A percentile compares a stretch with the other conserved stretches of the same genome.
phyloP scores from a whole-genome alignment of 2,113 vertebrate genomes.

The Leptodactylus fuscus region DNA sequence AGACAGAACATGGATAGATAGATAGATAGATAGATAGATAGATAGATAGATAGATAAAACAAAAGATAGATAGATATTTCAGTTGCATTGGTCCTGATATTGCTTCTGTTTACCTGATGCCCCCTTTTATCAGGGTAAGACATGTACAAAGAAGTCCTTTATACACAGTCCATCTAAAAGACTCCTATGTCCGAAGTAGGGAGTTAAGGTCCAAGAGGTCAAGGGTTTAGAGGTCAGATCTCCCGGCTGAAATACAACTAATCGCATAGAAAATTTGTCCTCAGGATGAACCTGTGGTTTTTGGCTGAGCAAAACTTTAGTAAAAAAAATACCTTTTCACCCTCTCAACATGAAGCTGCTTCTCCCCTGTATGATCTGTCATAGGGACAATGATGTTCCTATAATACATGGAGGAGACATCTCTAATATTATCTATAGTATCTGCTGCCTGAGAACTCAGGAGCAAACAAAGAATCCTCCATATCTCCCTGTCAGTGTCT shows the following conservation, averaged over 20 bases:
- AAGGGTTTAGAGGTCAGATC: conserved; percentile 98
- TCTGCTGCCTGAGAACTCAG: conserved; percentile 79
- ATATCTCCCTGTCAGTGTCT: conserved; percentile 16
- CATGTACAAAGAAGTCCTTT: conserved; percentile 72
- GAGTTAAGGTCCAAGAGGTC: conserved; percentile 92
- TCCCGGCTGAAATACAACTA: conserved; percentile 94
- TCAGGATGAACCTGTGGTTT: conserved; percentile 96
- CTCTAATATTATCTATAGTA: conserved; percentile 84
- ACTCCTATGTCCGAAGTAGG: conserved; percentile 80
- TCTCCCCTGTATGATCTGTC: conserved; percentile 87
- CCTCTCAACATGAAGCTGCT: conserved; percentile 87
- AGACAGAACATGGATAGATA: not conserved
- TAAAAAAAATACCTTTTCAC: conserved; percentile 96
- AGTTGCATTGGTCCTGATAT: not conserved
- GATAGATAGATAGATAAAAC: not conserved
- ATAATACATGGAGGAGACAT: conserved; percentile 85
- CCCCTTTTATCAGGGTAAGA: conserved; percentile 65
- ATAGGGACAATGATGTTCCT: conserved; percentile 87
- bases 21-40: not conserved
- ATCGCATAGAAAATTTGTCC: conserved; percentile 95
- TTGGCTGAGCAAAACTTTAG: conserved; percentile 95
- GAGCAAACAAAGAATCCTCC: conserved; percentile 20
- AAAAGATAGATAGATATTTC: not conserved
- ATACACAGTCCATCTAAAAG: conserved; percentile 73
- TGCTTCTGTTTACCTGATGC: not conserved